phyloP scores from a whole-genome alignment of 1,140 invertebrate genomes.

The Lordiphosa collinella region DNA sequence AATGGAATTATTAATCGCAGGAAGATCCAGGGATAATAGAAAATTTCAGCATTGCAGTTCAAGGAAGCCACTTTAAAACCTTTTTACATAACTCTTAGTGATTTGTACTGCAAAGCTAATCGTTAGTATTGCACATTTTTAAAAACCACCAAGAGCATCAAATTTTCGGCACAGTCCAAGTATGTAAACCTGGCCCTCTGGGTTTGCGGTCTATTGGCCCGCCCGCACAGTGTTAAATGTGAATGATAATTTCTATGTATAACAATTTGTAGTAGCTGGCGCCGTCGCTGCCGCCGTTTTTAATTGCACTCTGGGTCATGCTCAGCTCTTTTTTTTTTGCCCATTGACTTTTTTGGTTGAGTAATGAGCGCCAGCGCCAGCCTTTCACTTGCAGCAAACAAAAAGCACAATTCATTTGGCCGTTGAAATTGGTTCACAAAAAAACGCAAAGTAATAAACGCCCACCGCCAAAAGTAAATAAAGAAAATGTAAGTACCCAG shows the following conservation, averaged over 20 bases:
- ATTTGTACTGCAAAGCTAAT: no score
- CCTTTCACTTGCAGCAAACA: slow-evolving; percentile 65
- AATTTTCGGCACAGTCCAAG: background rate
- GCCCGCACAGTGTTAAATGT: slow-evolving; percentile 27
- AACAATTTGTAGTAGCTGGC: slow-evolving; percentile 65
- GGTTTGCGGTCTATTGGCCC: background rate
- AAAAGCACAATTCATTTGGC: slow-evolving; percentile 57
- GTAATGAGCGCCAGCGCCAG: slow-evolving; percentile 58
- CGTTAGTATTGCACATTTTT: no score
- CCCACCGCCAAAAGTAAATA: slow-evolving; percentile 41
- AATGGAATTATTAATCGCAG: no score
- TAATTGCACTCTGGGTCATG: slow-evolving; percentile 51
- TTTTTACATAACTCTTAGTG: no score
- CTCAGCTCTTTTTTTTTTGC: slow-evolving; percentile 27
- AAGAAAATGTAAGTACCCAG: slow-evolving; percentile 44
- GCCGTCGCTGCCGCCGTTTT: slow-evolving; percentile 24
- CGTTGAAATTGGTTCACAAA: slow-evolving; percentile 68
- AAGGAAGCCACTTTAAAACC: no score
- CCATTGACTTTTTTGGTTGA: slow-evolving; percentile 38
- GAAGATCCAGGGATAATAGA: no score
- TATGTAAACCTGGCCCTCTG: background rate
- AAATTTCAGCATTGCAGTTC: no score
- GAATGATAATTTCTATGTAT: slow-evolving; percentile 33
- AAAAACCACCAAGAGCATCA: no score
- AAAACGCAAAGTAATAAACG: slow-evolving; percentile 55